Conservation (phyloP, 2,888 invertebrate genomes). For the Petrolisthes manimaculis region DNA sequence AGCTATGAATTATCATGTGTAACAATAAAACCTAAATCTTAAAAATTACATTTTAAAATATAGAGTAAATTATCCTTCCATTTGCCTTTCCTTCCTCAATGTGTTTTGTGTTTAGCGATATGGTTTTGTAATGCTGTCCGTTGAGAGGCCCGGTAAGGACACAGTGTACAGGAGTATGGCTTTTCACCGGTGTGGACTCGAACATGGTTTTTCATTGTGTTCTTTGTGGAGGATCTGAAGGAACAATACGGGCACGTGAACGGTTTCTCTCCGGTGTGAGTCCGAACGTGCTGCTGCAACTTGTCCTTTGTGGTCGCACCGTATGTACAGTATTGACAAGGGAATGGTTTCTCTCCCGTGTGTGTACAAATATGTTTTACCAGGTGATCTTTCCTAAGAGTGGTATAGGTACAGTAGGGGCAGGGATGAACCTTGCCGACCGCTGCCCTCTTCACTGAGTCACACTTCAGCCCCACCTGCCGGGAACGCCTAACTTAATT, state of each 20-base stretch:
- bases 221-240: slow-evolving; percentile 4
- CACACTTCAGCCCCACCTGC: slow-evolving; percentile 29
- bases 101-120: slow-evolving; percentile 19
- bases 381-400: slow-evolving; percentile 29
- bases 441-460: slow-evolving; percentile 2
- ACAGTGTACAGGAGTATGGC: background rate
- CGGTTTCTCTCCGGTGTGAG: slow-evolving; percentile 30
- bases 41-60: no score
- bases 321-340: slow-evolving; percentile 24
- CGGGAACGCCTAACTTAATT: slow-evolving; percentile 29
- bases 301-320: slow-evolving; percentile 18
- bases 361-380: slow-evolving; percentile 28
- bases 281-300: slow-evolving; percentile 22
- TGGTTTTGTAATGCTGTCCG: slow-evolving; percentile 30
- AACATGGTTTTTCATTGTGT: slow-evolving; percentile 6
- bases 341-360: slow-evolving; percentile 34
- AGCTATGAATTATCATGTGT: background rate
- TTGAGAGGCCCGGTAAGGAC: slow-evolving; percentile 36
- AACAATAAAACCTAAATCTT: background rate
- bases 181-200: background rate
- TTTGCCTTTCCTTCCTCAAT: no score
- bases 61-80: no score
- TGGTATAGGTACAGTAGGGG: slow-evolving; percentile 26
- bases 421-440: slow-evolving; percentile 23
- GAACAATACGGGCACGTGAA: slow-evolving; percentile 16